A percentile compares a stretch with the other conserved stretches of the same genome.
These are phyloP conservation scores for Hippopotamus amphibius DNA, from an alignment of 2,113 vertebrate species.

Conservation along the genomic window DNA sequence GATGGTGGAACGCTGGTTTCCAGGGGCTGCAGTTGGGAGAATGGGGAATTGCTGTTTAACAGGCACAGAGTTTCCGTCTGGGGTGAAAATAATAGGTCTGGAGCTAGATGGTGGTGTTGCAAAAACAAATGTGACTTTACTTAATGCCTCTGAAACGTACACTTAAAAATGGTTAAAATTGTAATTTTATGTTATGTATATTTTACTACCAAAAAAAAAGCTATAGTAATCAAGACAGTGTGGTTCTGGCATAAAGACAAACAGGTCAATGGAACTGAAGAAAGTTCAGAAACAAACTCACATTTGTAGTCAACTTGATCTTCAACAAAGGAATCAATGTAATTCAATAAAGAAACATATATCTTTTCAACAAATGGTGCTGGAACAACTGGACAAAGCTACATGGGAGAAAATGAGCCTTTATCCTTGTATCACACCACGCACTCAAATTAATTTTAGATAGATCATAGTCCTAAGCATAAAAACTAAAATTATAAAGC, in stretches of 20 bases:
- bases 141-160: background rate
- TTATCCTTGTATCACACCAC: background rate
- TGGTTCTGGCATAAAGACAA: background rate
- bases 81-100: background rate
- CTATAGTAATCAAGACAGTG: background rate
- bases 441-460: constrained; percentile 9
- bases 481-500: constrained; percentile 23
- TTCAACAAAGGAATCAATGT: background rate
- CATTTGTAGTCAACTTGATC: background rate
- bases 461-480: background rate
- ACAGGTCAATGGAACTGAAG: background rate
- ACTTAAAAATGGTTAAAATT: background rate
- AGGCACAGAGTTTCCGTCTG: background rate
- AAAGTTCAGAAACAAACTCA: background rate
- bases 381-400: background rate
- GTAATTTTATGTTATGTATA: background rate
- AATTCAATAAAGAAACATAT: background rate
- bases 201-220: background rate
- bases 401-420: background rate
- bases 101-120: background rate
- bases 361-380: background rate
- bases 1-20: background rate
- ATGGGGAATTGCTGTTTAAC: background rate
- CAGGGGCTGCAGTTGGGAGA: background rate
- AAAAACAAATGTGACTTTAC: background rate